Evolutionary conservation across 64 coral and sea anemone genomes (phyloP).

Genomic region (Dendrophyllia cribrosa): DNA sequence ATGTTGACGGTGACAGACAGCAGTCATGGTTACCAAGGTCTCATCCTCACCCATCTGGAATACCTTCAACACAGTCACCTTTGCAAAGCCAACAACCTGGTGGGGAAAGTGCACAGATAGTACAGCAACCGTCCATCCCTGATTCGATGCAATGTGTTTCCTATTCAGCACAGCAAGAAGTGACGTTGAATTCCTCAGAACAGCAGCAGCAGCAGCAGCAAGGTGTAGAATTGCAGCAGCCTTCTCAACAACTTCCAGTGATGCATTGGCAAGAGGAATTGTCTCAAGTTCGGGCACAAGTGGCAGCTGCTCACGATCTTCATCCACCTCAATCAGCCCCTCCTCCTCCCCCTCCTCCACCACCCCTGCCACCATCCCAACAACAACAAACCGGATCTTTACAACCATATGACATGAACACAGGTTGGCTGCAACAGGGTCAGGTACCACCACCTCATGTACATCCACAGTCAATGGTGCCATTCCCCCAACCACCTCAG

Average conservation of each 20-base stretch:
- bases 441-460: slow-evolving; percentile 54
- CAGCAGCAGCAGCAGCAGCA: neutral
- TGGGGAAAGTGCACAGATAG: neutral
- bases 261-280: slow-evolving; percentile 51
- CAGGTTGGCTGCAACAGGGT: slow-evolving; percentile 37
- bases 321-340: slow-evolving; percentile 8
- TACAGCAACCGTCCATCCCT: slow-evolving; percentile 5
- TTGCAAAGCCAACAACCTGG: neutral
- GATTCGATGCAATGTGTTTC: slow-evolving; percentile 21
- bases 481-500: slow-evolving; percentile 67
- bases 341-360: neutral
- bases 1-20: neutral
- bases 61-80: neutral
- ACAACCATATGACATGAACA: slow-evolving; percentile 12
- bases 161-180: neutral
- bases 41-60: neutral
- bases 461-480: slow-evolving; percentile 29
- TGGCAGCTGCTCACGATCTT: slow-evolving; percentile 39
- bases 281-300: slow-evolving; percentile 50
- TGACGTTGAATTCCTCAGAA: slow-evolving; percentile 7
- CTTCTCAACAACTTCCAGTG: slow-evolving; percentile 16
- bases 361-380: slow-evolving; percentile 16
- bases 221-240: slow-evolving; percentile 19
- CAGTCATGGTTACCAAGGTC: neutral
- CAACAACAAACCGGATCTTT: slow-evolving; percentile 3